Conservation (phyloP, 2,797 vertebrate genomes). For the Valencia hispanica region DNA sequence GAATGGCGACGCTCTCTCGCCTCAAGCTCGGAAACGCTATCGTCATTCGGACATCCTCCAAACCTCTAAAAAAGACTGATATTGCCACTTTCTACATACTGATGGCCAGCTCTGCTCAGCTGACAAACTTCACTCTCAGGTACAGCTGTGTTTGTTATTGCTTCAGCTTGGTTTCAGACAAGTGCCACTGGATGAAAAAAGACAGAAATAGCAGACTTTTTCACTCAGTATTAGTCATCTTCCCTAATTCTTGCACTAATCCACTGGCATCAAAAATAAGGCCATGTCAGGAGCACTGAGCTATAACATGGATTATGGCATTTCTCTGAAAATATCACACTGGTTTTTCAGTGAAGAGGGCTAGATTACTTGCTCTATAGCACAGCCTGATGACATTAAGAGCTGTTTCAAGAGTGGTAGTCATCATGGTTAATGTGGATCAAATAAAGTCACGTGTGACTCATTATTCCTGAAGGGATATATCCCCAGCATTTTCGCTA, state of each 20-base stretch:
- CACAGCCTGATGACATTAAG: constrained; percentile 53
- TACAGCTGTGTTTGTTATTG: constrained; percentile 65
- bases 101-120: constrained; percentile 83
- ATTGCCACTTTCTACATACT: constrained; percentile 89
- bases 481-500: constrained; percentile 11
- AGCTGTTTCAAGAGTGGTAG: constrained; percentile 37
- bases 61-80: constrained; percentile 85
- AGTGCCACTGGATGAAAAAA: no score
- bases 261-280: constrained; percentile 39
- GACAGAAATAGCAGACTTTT: background rate
- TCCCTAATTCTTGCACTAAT: constrained; percentile 43
- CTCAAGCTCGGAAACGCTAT: constrained; percentile 87
- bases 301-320: constrained; percentile 60
- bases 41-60: constrained; percentile 84
- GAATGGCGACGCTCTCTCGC: constrained; percentile 80
- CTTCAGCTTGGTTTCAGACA: background rate
- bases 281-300: constrained; percentile 54
- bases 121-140: constrained; percentile 91
- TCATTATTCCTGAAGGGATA: constrained; percentile 47
- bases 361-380: constrained; percentile 55
- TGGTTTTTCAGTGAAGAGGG: constrained; percentile 53
- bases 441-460: constrained; percentile 40
- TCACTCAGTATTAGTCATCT: constrained; percentile 26
- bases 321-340: constrained; percentile 65
- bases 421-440: constrained; percentile 54